Percentiles rank a stretch among this genome's conserved stretches.
Conservation (phyloP, 2,888 invertebrate genomes). For the Rhagium mordax region DNA sequence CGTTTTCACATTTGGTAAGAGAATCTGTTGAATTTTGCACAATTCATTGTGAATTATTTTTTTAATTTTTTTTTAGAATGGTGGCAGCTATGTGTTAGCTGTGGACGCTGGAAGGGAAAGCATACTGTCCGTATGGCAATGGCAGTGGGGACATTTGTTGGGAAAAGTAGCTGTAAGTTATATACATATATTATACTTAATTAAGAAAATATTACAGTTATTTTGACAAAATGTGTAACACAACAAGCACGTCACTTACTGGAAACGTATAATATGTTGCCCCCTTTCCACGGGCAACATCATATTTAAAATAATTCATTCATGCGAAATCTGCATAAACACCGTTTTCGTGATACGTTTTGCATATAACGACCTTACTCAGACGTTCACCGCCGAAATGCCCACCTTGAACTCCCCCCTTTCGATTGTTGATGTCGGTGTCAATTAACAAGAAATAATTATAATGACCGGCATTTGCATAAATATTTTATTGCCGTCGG, state of each 20-base stretch:
- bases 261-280: constrained; percentile 38
- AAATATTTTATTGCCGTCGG: background rate
- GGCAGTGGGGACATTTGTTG: constrained; percentile 94
- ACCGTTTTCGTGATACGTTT: constrained; percentile 39
- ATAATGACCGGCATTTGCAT: background rate
- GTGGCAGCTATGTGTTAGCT: constrained; percentile 91
- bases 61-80: constrained; percentile 82
- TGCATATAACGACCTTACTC: constrained; percentile 34
- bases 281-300: constrained; percentile 10
- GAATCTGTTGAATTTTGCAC: too few relatives aligned
- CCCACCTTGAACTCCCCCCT: constrained; percentile 36
- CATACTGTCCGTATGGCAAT: constrained; percentile 94
- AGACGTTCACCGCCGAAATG: constrained; percentile 33
- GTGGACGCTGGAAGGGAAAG: constrained; percentile 92
- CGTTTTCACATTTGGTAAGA: constrained; percentile 88
- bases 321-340: constrained; percentile 38
- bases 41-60: too few relatives aligned
- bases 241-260: background rate
- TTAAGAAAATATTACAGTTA: too few relatives aligned
- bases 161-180: constrained; percentile 94
- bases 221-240: background rate
- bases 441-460: constrained; percentile 6
- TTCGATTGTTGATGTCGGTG: constrained; percentile 14
- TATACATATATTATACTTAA: background rate
- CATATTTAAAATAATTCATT: constrained; percentile 46